Base-by-base conservation (phyloP, 2,113 vertebrate genomes). In the Amphiprion percula region DNA sequence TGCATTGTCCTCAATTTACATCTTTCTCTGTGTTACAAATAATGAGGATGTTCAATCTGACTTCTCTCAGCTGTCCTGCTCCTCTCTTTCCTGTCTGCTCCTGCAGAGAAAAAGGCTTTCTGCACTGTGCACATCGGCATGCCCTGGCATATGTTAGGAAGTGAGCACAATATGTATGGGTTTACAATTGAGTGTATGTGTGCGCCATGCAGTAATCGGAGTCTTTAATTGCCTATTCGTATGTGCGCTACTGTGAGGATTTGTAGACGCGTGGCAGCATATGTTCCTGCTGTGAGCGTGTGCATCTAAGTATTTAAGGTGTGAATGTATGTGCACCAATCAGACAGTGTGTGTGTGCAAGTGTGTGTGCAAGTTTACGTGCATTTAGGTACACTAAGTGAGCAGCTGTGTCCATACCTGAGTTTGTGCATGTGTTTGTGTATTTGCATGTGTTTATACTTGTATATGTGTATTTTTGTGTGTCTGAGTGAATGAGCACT, bases 211-310 rank as follows among this genome's bases (percentile, higher is more conserved):
- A 77, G 86, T 91, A 93, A 93, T 90, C 83, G 77, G 83, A 84
- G 79, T 91, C 74, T 92, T 93, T 92, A 93, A 92, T 92, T 93
- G 91, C 82, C 49, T 80, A 79, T 92, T 91, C 63, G 39, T 88
- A 87, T 89, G 86, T 77, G 85, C 16, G 83, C 88, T 77, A 90
- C 89, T 88, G 88, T 86, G 87, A 90, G 85, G 87, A 84, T 89
- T 88, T 93, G 92, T 91, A 90, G 89, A 90, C 82, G 88, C 69
- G 74, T 83, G 71, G 87, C 82, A 88, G 81, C 93, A 92, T 91
- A 91, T 94, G 93, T 85, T 92, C 91, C 87, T 84, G 92, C 92
- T 94, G 93, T 83, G 90, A 83, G 77, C 63, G 56, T 73, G 86
- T 82, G 78, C 74, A 50, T 88, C 26, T 87, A 47, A 80, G 90